phyloP scores from a whole-genome alignment of 2,113 vertebrate genomes.

The Gallinago undulata region DNA sequence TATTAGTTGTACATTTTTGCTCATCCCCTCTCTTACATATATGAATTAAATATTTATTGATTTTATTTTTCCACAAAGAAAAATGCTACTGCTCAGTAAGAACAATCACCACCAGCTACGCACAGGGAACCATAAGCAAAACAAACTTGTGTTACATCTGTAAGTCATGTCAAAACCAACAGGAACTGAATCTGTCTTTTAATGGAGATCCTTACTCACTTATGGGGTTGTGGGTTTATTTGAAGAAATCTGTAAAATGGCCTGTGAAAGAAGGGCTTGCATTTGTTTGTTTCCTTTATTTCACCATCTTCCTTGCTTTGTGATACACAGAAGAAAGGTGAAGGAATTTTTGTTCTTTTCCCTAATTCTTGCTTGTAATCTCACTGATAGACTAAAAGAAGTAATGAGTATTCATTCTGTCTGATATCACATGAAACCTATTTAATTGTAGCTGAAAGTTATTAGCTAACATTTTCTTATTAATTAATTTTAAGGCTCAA shows the following conservation, averaged over 20 bases:
- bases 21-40: conserved; percentile 24
- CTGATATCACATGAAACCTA: background rate
- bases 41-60: conserved; percentile 60
- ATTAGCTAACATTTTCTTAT: background rate
- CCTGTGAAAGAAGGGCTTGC: background rate
- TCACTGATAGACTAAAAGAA: rapidly evolving
- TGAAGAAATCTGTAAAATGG: background rate
- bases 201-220: background rate
- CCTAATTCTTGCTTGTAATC: background rate
- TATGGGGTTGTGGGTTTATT: background rate
- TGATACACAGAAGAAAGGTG: background rate
- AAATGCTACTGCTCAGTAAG: conserved; percentile 7
- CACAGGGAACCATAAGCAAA: background rate
- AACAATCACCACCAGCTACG: background rate
- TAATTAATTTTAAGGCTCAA: background rate
- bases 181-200: background rate
- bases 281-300: background rate
- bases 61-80: conserved; percentile 11
- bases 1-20: conserved; percentile 52
- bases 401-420: background rate
- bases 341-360: background rate
- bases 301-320: background rate
- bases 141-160: background rate
- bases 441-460: background rate
- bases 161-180: background rate